Conservation (phyloP, 2,113 vertebrate species). For the Aviceda subcristata region DNA sequence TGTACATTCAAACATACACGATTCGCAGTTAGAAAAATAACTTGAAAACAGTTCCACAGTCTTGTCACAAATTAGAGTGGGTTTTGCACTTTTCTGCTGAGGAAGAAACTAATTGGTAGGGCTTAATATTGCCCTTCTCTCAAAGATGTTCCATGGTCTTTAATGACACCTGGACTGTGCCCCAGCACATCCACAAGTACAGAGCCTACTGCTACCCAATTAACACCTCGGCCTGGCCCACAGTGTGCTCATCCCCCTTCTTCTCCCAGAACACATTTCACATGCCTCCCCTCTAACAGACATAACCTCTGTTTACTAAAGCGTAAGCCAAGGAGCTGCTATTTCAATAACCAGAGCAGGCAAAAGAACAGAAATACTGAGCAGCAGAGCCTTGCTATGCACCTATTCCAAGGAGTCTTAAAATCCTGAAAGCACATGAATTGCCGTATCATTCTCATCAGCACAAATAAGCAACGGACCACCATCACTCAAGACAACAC, state of each 20-base stretch:
- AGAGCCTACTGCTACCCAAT: not conserved
- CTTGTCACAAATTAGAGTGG: not conserved
- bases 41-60: not conserved
- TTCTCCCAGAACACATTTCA: not conserved
- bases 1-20: not conserved
- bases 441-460: not conserved
- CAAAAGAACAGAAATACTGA: not conserved
- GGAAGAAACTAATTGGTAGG: not conserved
- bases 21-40: not conserved
- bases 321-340: not conserved
- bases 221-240: not conserved
- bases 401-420: not conserved
- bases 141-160: not conserved
- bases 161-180: accelerated
- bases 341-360: not conserved
- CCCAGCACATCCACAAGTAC: not conserved
- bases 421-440: not conserved
- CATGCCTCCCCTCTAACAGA: not conserved
- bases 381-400: not conserved
- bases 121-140: not conserved
- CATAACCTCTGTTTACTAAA: not conserved
- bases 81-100: not conserved
- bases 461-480: not conserved
- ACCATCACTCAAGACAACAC: not conserved
- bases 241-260: no score